phyloP scores from a whole-genome alignment of 2,797 vertebrate genomes.

The Prunella strophiata region DNA sequence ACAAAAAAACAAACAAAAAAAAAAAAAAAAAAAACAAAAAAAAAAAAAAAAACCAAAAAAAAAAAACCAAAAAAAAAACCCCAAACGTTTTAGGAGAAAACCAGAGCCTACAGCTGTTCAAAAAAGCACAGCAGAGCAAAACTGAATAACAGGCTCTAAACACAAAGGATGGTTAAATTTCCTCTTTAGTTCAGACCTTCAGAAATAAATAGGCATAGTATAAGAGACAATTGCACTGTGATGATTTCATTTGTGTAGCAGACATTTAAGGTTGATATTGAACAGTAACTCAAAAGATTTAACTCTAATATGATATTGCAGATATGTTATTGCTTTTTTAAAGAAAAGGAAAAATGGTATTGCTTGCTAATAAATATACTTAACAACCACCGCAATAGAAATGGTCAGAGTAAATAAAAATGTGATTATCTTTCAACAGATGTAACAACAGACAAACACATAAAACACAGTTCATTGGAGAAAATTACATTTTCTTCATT shows the following conservation, averaged over 20 bases:
- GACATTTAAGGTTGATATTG: neutral
- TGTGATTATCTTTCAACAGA: slow-evolving; percentile 35
- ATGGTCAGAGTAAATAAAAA: slow-evolving; percentile 50
- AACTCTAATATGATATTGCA: neutral
- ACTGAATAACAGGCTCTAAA: neutral
- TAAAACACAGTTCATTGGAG: neutral
- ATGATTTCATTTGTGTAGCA: neutral
- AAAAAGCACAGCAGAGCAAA: neutral
- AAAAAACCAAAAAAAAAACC: no score
- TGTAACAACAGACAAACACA: neutral
- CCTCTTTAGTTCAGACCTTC: neutral
- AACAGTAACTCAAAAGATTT: neutral
- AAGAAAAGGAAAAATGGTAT: neutral
- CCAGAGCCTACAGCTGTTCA: neutral
- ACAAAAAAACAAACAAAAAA: neutral
- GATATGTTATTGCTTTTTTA: neutral
- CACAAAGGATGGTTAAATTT: neutral
- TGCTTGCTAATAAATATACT: neutral
- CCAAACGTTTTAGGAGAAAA: neutral
- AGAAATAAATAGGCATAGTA: neutral
- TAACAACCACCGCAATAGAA: neutral
- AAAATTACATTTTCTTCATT: neutral
- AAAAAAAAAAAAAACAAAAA: no score
- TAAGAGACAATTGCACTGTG: neutral
- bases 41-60: no score